Conservation (phyloP, 2,797 vertebrate genomes). For the Microhierax caerulescens region DNA sequence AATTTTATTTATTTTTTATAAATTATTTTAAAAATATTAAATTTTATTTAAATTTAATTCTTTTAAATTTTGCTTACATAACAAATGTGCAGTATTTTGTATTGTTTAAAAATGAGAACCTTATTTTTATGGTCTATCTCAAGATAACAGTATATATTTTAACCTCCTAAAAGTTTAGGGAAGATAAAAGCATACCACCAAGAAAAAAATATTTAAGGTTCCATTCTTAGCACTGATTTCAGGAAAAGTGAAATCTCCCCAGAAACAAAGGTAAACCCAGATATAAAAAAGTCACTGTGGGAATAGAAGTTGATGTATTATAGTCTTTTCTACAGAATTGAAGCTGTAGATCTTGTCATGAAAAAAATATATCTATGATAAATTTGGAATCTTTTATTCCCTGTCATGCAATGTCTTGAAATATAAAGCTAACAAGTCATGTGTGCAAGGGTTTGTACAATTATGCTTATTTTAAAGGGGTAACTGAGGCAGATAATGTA, state of each 20-base stretch:
- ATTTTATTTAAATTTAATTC: too few species aligned
- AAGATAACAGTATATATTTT: background rate
- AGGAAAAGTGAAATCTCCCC: background rate
- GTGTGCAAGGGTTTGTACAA: background rate
- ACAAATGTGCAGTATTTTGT: background rate
- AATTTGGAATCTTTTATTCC: background rate
- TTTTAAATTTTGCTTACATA: background rate
- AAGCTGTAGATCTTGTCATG: background rate
- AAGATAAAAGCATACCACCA: background rate
- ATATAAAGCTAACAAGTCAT: background rate
- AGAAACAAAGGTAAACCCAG: background rate
- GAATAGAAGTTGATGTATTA: background rate
- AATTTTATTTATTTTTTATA: too few species aligned
- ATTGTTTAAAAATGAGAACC: background rate
- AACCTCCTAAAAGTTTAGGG: background rate
- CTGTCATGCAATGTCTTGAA: background rate
- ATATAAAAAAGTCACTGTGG: background rate
- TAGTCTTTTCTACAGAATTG: background rate
- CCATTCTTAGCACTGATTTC: background rate
- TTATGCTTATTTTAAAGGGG: background rate
- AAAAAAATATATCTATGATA: constrained; percentile 18
- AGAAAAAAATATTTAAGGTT: constrained; percentile 9
- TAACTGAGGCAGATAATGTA: background rate
- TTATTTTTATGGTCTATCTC: background rate
- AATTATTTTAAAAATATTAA: too few species aligned